Base-by-base conservation (phyloP, 2,113 vertebrate species). In the Theristicus caerulescens region DNA sequence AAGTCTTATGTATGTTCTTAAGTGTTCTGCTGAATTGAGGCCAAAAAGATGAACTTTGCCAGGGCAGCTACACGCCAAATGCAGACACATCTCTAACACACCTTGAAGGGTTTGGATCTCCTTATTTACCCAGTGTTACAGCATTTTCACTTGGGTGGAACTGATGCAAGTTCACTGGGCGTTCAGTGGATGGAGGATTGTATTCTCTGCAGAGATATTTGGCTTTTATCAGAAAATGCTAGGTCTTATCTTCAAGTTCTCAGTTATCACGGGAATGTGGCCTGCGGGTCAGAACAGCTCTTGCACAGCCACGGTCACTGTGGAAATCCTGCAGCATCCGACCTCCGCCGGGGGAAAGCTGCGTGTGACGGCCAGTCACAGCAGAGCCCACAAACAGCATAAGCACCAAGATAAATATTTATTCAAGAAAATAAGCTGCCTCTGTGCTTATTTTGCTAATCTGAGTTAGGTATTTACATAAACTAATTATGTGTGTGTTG, bases 381-480 rank as follows among this genome's bases (percentile, higher is more conserved):
- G 82, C 78, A 31, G 52, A 74, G 73, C 90, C 69, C 81, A 36
- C 59, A 25, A 29, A 15, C 58, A 62, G 89, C 67, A 16, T 13
- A 22, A 83, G 59, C 90, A 78, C 71, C n/a, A 18, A 21, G 81
- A 29, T 29, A 80, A 89, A 94, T 88, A 95, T 86, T 94, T 87
- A 52, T 58, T 55, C 74, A 36, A 36, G 94, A 66, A 94, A 88
- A 91, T 42, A 80, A 85, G 38, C 82, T 66, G 54, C 78, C 79
- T 91, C 86, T 14, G 49, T 70, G 84, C 94, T 96, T 96, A 59
- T 96, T 96, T 93, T 91, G 74, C 59, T 86, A 91, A 34, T 66
- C 81, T 49, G 57, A 36, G 10, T 64, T 74, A 62, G 58, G 54
- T 96, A 90, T 97, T 97, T 96, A 93, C 87, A 96, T 94, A 94